Evolutionary conservation across 2,797 vertebrate genomes (phyloP).

Genomic region (Scolopax bukidnonensis): DNA sequence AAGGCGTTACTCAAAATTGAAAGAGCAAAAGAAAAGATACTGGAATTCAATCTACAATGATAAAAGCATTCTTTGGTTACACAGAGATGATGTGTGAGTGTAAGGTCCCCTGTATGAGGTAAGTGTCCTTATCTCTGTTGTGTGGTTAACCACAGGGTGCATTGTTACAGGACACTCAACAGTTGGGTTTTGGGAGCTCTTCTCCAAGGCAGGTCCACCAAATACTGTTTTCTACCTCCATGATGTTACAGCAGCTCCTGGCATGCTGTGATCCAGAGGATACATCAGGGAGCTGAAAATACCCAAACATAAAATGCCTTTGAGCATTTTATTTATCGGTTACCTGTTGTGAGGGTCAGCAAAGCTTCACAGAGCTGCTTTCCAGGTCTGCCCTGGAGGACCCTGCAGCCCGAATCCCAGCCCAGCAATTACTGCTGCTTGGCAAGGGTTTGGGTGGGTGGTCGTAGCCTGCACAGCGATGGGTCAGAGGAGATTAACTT

Average conservation of each 20-base stretch:
- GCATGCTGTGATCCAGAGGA: rapidly evolving
- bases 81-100: neutral
- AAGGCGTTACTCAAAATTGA: neutral
- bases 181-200: neutral
- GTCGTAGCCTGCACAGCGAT: rapidly evolving
- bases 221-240: neutral
- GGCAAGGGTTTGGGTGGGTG: neutral
- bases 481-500: neutral
- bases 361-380: neutral
- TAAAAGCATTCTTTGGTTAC: neutral
- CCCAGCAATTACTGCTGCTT: neutral
- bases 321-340: neutral
- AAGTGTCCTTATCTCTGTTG: too few relatives aligned
- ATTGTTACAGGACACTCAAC: neutral
- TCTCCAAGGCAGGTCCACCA: neutral
- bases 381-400: neutral
- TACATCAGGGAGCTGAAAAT: neutral
- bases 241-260: rapidly evolving
- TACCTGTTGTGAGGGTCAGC: neutral
- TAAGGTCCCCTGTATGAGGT: neutral
- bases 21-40: neutral
- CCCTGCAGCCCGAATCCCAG: neutral
- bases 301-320: neutral
- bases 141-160: neutral
- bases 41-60: neutral